These are phyloP conservation scores for Saxidomus purpurata DNA, from an alignment of 1,140 invertebrate genomes.

Conservation along the genomic window DNA sequence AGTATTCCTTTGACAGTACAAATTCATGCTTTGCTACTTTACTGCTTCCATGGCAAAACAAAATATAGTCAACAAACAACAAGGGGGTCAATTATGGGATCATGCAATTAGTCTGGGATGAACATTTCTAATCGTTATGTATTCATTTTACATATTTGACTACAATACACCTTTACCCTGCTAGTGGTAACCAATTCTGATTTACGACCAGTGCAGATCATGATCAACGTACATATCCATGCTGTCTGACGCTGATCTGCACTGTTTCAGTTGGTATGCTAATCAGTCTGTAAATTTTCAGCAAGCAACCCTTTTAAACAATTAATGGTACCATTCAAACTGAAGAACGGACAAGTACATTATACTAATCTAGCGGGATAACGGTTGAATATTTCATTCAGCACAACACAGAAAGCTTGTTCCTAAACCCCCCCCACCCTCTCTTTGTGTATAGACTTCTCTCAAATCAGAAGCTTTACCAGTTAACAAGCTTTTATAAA, in stretches of 20 bases:
- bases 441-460: not conserved
- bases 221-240: too few relatives aligned
- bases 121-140: not conserved
- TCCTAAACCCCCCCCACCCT: not conserved
- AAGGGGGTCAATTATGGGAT: not conserved
- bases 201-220: too few relatives aligned
- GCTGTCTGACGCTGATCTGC: too few relatives aligned
- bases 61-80: slow-evolving; percentile 1
- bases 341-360: too few relatives aligned
- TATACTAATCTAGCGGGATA: too few relatives aligned
- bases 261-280: too few relatives aligned
- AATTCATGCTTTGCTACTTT: not conserved
- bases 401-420: not conserved
- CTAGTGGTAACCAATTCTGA: too few relatives aligned
- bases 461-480: not conserved
- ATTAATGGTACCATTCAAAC: too few relatives aligned
- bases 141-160: not conserved
- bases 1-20: not conserved
- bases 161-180: not conserved
- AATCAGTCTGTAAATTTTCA: too few relatives aligned
- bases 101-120: not conserved
- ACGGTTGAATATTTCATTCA: slow-evolving; percentile 9
- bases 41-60: not conserved
- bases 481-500: not conserved
- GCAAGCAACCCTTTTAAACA: too few relatives aligned